phyloP scores from a whole-genome alignment of 2,888 invertebrate species.

The Napeogenes inachia region DNA sequence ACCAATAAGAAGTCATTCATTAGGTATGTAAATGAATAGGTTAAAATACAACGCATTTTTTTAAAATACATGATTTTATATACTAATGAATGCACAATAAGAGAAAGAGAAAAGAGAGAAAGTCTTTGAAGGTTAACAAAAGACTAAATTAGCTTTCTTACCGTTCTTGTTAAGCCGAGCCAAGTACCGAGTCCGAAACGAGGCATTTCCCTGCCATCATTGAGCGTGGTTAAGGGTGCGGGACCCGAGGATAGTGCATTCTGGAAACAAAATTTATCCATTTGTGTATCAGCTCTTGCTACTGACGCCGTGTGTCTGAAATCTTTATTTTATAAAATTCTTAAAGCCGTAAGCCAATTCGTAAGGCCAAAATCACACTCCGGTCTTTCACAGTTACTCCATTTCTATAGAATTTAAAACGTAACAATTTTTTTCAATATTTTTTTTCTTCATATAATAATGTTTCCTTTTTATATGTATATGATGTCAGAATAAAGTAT shows the following conservation, averaged over 20 bases:
- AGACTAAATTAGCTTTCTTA: slow-evolving; percentile 37
- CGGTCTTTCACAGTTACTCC: too few species aligned
- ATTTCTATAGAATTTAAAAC: too few species aligned
- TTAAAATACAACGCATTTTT: too few species aligned
- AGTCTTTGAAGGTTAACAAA: not conserved
- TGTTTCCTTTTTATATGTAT: too few species aligned
- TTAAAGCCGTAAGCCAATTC: too few species aligned
- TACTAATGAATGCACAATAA: not conserved
- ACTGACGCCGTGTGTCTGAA: too few species aligned
- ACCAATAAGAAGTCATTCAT: not conserved
- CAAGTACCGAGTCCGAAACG: slow-evolving; percentile 81
- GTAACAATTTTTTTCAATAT: too few species aligned
- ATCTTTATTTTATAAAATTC: too few species aligned
- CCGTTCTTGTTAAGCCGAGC: slow-evolving; percentile 56
- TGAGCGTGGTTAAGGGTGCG: slow-evolving; percentile 67
- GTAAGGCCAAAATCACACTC: too few species aligned
- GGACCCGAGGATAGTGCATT: slow-evolving; percentile 29
- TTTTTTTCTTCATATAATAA: too few species aligned
- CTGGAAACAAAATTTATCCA: slow-evolving; percentile 8
- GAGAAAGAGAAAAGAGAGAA: not conserved
- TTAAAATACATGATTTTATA: not conserved
- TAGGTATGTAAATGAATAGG: not conserved
- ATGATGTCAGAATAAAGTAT: too few species aligned
- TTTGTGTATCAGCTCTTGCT: too few species aligned
- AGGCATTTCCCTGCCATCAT: slow-evolving; percentile 78